Conservation (phyloP, 2,888 invertebrate genomes). For the Ferrisia virgata region DNA sequence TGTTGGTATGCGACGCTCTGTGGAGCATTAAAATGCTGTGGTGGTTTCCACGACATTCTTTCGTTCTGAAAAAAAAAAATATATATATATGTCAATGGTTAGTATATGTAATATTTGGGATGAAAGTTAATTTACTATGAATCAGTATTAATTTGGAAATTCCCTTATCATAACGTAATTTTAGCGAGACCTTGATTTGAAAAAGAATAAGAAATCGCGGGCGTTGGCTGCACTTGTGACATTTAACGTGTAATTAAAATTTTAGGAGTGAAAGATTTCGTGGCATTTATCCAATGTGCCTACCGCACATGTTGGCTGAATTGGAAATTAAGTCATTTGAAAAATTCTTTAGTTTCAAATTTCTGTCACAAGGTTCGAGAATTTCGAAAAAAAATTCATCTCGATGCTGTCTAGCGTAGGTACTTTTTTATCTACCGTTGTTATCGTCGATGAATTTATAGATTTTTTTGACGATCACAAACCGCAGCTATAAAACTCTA, state of each 20-base stretch:
- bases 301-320: not conserved
- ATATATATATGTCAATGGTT: not conserved
- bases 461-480: not conserved
- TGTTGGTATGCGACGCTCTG: slow-evolving; percentile 17
- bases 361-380: not conserved
- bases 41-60: slow-evolving; percentile 35
- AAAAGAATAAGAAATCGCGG: not conserved
- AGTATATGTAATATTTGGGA: not conserved
- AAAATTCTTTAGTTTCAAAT: not conserved
- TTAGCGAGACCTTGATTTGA: not conserved
- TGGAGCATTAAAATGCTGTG: slow-evolving; percentile 27
- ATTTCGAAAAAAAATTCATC: not conserved
- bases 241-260: slow-evolving; percentile 32
- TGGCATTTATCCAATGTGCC: not conserved
- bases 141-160: not conserved
- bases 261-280: not conserved
- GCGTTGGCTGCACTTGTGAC: slow-evolving; percentile 6
- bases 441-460: not conserved
- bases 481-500: not conserved
- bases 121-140: too few relatives aligned
- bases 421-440: not conserved
- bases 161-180: not conserved
- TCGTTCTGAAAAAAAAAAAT: not conserved
- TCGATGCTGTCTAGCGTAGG: not conserved
- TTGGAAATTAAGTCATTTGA: not conserved